Conservation (phyloP, 1,140 invertebrate species). For the Popillia japonica region DNA sequence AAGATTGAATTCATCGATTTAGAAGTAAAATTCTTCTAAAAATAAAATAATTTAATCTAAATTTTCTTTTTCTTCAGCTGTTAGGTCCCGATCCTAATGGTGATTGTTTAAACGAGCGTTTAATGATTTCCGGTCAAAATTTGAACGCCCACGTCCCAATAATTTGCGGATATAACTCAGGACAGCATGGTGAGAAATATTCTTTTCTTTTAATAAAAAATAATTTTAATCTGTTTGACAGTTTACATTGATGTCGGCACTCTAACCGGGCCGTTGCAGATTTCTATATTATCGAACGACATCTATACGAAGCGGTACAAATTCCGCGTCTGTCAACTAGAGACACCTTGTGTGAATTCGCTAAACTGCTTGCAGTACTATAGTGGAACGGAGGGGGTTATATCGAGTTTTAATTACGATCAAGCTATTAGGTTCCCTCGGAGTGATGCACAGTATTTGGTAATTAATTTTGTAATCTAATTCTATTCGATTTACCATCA, state of each 20-base stretch:
- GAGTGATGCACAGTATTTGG: slow-evolving; percentile 66
- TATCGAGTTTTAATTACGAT: slow-evolving; percentile 79
- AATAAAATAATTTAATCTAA: background rate
- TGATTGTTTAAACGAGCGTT: slow-evolving; percentile 72
- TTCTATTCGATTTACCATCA: too few relatives aligned
- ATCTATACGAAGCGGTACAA: slow-evolving; percentile 67
- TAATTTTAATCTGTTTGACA: slow-evolving; percentile 63
- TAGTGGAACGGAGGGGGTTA: slow-evolving; percentile 65
- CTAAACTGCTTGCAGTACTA: slow-evolving; percentile 76
- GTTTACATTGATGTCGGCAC: slow-evolving; percentile 77
- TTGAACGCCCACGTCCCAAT: slow-evolving; percentile 74
- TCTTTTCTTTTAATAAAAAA: too few relatives aligned
- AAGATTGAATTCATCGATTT: slow-evolving; percentile 74
- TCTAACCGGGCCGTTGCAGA: slow-evolving; percentile 67
- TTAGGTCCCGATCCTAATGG: slow-evolving; percentile 69
- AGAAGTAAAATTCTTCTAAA: slow-evolving; percentile 69
- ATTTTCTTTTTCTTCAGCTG: slow-evolving; percentile 63
- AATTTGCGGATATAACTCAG: slow-evolving; percentile 78
- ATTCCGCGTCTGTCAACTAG: slow-evolving; percentile 70
- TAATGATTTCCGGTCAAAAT: slow-evolving; percentile 75
- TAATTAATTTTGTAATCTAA: too few relatives aligned
- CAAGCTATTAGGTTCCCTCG: slow-evolving; percentile 64
- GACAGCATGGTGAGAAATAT: slow-evolving; percentile 80
- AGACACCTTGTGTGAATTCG: slow-evolving; percentile 56
- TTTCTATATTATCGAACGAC: slow-evolving; percentile 70